These are phyloP conservation scores for Chaenocephalus aceratus DNA, from an alignment of 2,113 vertebrate genomes.

Conservation along the genomic window DNA sequence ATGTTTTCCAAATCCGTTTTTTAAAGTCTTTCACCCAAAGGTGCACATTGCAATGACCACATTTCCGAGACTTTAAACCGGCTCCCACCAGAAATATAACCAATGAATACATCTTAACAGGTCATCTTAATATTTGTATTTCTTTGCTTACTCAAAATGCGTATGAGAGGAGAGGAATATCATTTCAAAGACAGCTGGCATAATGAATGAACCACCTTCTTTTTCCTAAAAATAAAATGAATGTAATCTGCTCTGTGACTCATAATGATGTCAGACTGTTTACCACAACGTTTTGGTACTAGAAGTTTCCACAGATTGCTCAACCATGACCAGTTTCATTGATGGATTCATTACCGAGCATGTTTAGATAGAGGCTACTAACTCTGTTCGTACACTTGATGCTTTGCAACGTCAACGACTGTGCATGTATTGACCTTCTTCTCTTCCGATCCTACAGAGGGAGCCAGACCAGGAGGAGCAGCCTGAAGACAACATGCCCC, in stretches of 20 bases:
- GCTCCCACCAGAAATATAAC: slow-evolving; percentile 3
- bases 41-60: slow-evolving; percentile 37
- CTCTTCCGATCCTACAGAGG: slow-evolving; percentile 73
- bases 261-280: slow-evolving; percentile 16
- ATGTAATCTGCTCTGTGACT: neutral
- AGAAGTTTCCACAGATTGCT: neutral
- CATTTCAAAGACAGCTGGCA: neutral
- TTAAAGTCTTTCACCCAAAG: slow-evolving; percentile 18
- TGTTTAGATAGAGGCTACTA: neutral
- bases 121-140: neutral
- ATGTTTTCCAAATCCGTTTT: slow-evolving; percentile 55
- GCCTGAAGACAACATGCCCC: slow-evolving; percentile 90
- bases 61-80: slow-evolving; percentile 36
- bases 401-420: neutral
- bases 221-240: neutral
- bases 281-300: neutral
- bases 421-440: neutral
- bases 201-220: neutral
- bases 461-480: slow-evolving; percentile 86
- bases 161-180: neutral
- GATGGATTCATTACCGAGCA: neutral
- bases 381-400: slow-evolving; percentile 5
- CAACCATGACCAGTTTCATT: neutral
- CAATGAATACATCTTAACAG: neutral
- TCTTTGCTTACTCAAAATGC: too few species aligned